Base-by-base conservation (phyloP, 2,888 invertebrate species). In the Troglohyphantes excavatus region DNA sequence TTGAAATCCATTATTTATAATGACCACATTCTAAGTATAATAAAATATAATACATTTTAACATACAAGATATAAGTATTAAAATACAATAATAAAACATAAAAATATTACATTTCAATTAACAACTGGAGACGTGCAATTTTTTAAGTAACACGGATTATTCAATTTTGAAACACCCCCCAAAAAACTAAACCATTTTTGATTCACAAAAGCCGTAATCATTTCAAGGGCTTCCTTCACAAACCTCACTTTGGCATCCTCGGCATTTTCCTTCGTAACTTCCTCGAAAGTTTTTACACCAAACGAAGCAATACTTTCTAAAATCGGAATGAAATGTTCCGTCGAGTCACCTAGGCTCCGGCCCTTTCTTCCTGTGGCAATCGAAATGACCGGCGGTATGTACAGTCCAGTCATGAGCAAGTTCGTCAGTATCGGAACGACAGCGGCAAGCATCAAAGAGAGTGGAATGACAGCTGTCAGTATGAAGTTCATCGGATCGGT, bases 361-460 rank as follows among this genome's bases (percentile, higher is more conserved):
- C 63, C 83, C 1, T 43, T 68, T 11, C 7, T 46, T 2, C 61
- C 68, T 3, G 81, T 33, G 2, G 67, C 82, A 43, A 43, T 43
- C 0, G 75, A 68, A 23, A 26, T 43, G 0, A 88, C 43, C 1
- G 82, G 33, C 2, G 88, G 82, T 11, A 81, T 59, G 19, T 53
- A 61, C 1, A 75, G 2, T 21, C 82, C 82, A n/a, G 46, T 82
- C 76, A 61, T 82, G 11, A 88, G 63, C 43, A 68, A 67, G 43
- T 88, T 88, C 2, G 81, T 68, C 23, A 88, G 6, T 6, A 88
- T 3, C 1, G 82, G 88, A 27, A 88, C 68, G 0, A 88, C 82
- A 11, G 82, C 82, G 21, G 88, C 88, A 2, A 88, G n/a, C 3
- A 88, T 21, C 11, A 88, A 23, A 9, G 88, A 82, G 23, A 88